Percentiles rank a stretch among this genome's conserved stretches.
Evolutionary conservation across 1,140 invertebrate genomes (phyloP).

Genomic region (Tachypleus tridentatus): DNA sequence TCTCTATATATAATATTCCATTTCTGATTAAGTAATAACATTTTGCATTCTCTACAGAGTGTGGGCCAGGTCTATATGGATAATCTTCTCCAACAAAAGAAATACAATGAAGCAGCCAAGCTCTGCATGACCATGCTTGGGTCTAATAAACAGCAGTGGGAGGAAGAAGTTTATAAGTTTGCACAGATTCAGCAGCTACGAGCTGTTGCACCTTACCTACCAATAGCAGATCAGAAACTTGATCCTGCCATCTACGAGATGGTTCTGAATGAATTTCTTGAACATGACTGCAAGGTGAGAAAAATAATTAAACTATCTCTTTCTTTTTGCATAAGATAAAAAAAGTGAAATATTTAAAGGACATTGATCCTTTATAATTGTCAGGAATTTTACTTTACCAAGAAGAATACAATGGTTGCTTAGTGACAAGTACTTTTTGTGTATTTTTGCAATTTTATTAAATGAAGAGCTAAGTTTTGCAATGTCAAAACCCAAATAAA

Average conservation of each 20-base stretch:
- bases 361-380: too few relatives aligned
- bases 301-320: too few relatives aligned
- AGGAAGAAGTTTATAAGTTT: conserved; percentile 87
- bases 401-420: neutral
- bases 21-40: too few relatives aligned
- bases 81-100: conserved; percentile 54
- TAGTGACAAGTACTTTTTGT: too few relatives aligned
- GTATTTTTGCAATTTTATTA: too few relatives aligned
- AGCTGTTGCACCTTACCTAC: conserved; percentile 71
- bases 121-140: conserved; percentile 59
- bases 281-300: conserved; percentile 57
- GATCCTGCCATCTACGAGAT: conserved; percentile 85
- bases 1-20: too few relatives aligned
- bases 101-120: conserved; percentile 72
- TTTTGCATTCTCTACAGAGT: conserved; percentile 37
- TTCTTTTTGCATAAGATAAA: too few relatives aligned
- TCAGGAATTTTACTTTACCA: neutral
- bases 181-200: conserved; percentile 66
- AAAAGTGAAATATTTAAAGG: too few relatives aligned
- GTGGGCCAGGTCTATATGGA: conserved; percentile 76
- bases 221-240: conserved; percentile 36
- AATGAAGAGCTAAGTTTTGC: too few relatives aligned
- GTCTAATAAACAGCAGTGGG: conserved; percentile 80
- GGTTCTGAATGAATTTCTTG: conserved; percentile 86
- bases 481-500: too few relatives aligned